Evolutionary conservation across 2,797 vertebrate genomes (phyloP), one percentile per base, ranked within the genome.

Genomic region (Brachymystax lenok): DNA sequence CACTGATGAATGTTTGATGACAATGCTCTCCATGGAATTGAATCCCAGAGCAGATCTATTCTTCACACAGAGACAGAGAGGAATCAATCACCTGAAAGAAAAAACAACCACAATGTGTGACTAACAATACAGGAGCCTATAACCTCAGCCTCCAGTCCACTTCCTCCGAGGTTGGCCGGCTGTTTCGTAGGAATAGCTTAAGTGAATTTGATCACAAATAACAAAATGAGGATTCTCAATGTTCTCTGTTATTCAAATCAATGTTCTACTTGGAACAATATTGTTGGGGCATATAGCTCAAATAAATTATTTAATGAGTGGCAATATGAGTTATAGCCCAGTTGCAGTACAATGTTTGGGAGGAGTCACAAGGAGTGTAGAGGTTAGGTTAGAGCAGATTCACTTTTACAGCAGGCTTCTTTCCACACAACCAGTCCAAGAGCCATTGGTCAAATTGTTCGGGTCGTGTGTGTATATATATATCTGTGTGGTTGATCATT

Each of bases 1-100:
- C n/a, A 24, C 3, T 54, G 56, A 75, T 78, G 56, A 73, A 78
- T 76, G 50, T 76, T 78, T 78, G 73, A 82, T 46, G 68, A 63
- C 52, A 73, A n/a, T 50, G 24, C 72, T 61, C 54, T 4, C 16
- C 28, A 51, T 21, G 64, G 52, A 75, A 75, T 73, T 78, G 10
- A 80, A 80, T 74, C 46, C 28, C 17, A 52, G 75, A 2, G 40
- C 40, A 12, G 67, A 74, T 71, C 75, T 8, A 50, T 46, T 54
- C 67, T 59, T 35, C 24, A 68, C 46, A 27, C 46, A 21, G 35
- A 68, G 56, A 28, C 28, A 50, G 59, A 33, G n/a, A 35, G 3
- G 30, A 19, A 69, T 28, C 64, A 67, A 14, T 19, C 16, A 28
- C 27, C 30, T 14, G 27, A 68, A 28, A 27, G 16, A 68, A 67